Evolutionary conservation across 2,888 invertebrate genomes (phyloP).

Genomic region (Aphrophora alni): DNA sequence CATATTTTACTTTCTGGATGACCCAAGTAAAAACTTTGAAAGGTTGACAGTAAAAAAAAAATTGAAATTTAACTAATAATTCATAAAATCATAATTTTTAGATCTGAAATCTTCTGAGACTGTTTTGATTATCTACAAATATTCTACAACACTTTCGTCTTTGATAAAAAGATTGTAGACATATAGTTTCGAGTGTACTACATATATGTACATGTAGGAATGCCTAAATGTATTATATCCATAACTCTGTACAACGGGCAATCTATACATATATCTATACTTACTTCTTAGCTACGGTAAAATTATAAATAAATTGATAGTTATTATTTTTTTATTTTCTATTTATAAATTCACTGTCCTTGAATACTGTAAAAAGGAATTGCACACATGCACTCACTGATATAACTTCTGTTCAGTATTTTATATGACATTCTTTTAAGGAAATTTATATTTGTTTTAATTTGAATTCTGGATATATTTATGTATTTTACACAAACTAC

Average conservation of each 20-base stretch:
- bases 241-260: not conserved
- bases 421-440: not conserved
- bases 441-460: not conserved
- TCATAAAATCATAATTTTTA: not conserved
- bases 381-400: conserved; percentile 27
- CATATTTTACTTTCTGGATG: too few species aligned
- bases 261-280: conserved; percentile 28
- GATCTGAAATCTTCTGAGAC: conserved; percentile 17
- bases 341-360: conserved; percentile 2
- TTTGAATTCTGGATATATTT: not conserved
- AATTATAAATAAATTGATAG: conserved; percentile 33
- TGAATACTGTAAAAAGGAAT: conserved; percentile 30
- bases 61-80: too few species aligned
- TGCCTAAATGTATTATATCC: conserved; percentile 9
- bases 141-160: conserved; percentile 31
- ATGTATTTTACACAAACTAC: not conserved
- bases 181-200: conserved; percentile 32
- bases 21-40: too few species aligned
- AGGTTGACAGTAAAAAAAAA: too few species aligned
- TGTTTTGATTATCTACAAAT: conserved; percentile 29
- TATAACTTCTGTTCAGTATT: not conserved
- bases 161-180: conserved; percentile 25
- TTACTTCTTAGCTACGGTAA: conserved; percentile 30
- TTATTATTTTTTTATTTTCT: conserved; percentile 11
- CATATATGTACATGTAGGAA: conserved; percentile 38